Percentiles rank a stretch among this genome's conserved stretches.
Conservation (phyloP, 2,888 invertebrate genomes). For the Tetranychus piercei region DNA sequence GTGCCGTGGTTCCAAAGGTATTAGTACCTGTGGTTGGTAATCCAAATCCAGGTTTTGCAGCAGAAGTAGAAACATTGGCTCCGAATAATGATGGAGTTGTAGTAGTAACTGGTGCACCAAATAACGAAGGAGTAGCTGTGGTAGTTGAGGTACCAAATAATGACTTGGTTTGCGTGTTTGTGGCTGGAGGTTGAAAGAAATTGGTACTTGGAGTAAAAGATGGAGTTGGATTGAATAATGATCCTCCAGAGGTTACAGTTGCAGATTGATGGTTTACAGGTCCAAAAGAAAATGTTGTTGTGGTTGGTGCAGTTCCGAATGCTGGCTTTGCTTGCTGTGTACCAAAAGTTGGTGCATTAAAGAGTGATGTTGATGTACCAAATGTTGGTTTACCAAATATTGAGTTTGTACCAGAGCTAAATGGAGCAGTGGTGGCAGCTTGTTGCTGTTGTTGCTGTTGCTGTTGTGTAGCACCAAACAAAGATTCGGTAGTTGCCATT, state of each 20-base stretch:
- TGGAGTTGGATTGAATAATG: constrained; percentile 10
- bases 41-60: constrained; percentile 6
- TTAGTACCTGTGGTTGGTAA: constrained; percentile 4
- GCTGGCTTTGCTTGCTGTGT: constrained; percentile 27
- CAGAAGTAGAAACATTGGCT: constrained; percentile 28
- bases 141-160: constrained; percentile 16
- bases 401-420: constrained; percentile 10
- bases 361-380: constrained; percentile 14
- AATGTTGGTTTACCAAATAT: constrained; percentile 27
- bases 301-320: constrained; percentile 18
- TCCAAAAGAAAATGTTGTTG: constrained; percentile 8
- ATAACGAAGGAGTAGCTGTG: constrained; percentile 7
- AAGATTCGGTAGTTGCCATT: background rate
- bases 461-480: constrained; percentile 2
- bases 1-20: constrained; percentile 19
- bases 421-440: background rate
- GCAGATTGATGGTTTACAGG: background rate
- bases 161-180: constrained; percentile 27
- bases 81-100: constrained; percentile 39
- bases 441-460: background rate
- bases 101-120: constrained; percentile 41
- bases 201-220: constrained; percentile 5
- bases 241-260: constrained; percentile 9
- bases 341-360: constrained; percentile 12
- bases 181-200: constrained; percentile 29